Base-by-base conservation (phyloP, 1,140 invertebrate species). In the Saccostrea glomerata region DNA sequence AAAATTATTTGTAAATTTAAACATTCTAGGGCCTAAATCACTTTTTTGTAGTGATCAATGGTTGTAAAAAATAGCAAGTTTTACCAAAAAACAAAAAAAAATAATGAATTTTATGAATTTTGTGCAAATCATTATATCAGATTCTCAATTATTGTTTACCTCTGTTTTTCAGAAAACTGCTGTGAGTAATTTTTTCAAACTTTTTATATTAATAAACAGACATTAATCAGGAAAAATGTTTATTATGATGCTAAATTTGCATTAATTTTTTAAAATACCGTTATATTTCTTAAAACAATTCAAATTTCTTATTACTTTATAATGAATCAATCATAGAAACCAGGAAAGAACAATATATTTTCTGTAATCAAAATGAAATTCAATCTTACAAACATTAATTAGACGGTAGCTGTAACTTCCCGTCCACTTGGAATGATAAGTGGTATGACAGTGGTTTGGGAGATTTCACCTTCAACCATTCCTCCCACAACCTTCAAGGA, bases 401-500 rank as follows among this genome's bases (percentile, higher is more conserved):
- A 89, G 89, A 89, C 40, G 63, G 89, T n/a, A 55, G 82, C 7
- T 89, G 89, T 25, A 87, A 23, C 20, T 56, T 89, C 7, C 89
- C 89, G 0, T 63, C 89, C 30, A 73, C 56, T 12, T 89, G 89
- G 89, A 70, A 87, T 47, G 83, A 83, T 25, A 87, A 66, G 4
- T 89, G 89, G 89, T 82, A 87, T 56, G 89, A 89, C 23, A 89
- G 89, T 87, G 83, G 84, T 17, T 54, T 66, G 13, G 86, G 86
- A 20, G 84, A 85, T 47, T 30, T 89, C 30, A 73, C 55, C 23
- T 73, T 89, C 23, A 73, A 63, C 30, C 84, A 89, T 56, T 85
- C 86, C 20, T 56, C 54, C 12, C 56, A 85, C 11, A 55, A 85
- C 12, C 56, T 84, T 58, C 58, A 66, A 15, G 89, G 89, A 1